Percentiles rank a stretch among this genome's conserved stretches.
phyloP scores from a whole-genome alignment of 2,797 vertebrate species.

The Eidolon dupreanum region DNA sequence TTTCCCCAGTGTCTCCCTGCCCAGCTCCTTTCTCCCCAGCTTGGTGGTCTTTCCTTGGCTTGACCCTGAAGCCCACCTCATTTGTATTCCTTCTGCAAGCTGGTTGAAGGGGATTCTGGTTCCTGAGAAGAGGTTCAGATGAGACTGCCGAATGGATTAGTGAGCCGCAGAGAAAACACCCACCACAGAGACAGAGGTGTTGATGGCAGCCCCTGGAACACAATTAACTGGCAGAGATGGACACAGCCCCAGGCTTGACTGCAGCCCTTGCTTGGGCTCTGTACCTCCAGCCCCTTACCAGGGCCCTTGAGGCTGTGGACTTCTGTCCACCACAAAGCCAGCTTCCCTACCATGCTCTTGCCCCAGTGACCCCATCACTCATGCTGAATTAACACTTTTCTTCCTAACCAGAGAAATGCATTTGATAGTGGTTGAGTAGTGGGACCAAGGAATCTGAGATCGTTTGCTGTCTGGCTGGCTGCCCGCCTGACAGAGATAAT shows the following conservation, averaged over 20 bases:
- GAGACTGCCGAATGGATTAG: constrained; percentile 72
- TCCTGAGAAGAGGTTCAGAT: constrained; percentile 76
- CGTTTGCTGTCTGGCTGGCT: background rate
- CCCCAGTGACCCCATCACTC: constrained; percentile 70
- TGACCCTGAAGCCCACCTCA: constrained; percentile 83
- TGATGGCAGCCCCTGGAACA: constrained; percentile 80
- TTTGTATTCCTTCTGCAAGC: constrained; percentile 84
- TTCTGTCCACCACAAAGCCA: constrained; percentile 69
- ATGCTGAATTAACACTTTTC: constrained; percentile 76
- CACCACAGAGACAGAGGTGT: constrained; percentile 87
- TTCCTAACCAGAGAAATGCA: constrained; percentile 24
- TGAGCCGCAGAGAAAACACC: constrained; percentile 82
- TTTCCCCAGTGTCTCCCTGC: background rate
- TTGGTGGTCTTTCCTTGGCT: background rate
- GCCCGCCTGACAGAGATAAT: background rate
- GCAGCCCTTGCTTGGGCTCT: constrained; percentile 77
- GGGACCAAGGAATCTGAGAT: background rate
- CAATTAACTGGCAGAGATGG: constrained; percentile 84
- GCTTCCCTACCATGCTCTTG: constrained; percentile 56
- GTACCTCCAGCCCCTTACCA: constrained; percentile 81
- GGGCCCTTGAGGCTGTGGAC: constrained; percentile 36
- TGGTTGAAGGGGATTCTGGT: constrained; percentile 67
- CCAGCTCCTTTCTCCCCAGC: background rate
- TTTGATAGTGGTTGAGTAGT: background rate
- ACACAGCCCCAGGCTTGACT: constrained; percentile 82